Base-by-base conservation (phyloP, 2,113 vertebrate genomes). In the Fukomys damarensis region DNA sequence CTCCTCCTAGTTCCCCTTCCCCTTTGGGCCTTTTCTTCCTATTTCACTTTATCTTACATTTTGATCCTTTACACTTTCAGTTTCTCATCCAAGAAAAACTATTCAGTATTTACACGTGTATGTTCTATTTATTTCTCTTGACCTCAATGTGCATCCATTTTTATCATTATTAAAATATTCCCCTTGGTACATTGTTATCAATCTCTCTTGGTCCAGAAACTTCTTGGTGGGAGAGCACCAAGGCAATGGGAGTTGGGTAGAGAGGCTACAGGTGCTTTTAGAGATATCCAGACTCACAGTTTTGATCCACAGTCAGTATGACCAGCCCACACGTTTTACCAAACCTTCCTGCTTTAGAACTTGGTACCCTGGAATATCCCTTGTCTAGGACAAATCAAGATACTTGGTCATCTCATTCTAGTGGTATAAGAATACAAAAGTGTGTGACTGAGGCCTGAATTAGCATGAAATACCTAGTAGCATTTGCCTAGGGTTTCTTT, bases 191-290 rank as follows among this genome's bases (percentile, higher is more conserved):
- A 24, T 10, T 6, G 4, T 2, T 35, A 10, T 82, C 52, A 12
- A 4, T 46, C 22, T 58, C 5, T 38, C 8, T 86, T 28, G 41
- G 24, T 72, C 13, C 0, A n/a, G 28, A 11, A n/a, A 17, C 2
- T 6, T 20, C 0, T 4, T 46, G 10, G 20, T 13, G 0, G 35
- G 35, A 30, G 74, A 79, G 35, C 2, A 22, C 14, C 7, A 46
- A 12, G 22, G 17, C 17, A 68, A 28, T 1, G 7, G 17, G 10
- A 54, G 2, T 0, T 8, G 16, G 59, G 16, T 5, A 24, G 30
- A 58, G 26, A 19, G 5, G 17, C 13, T 26, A 17, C 1, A 7
- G 13, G 7, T 86, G 32, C 30, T 26, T 43, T 70, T 32, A 52
- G 32, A 12, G 2, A 38, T 61, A 24, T 3, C 14, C 54, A 32